Conservation (phyloP, 2,113 vertebrate genomes). For the Dendropsophus ebraccatus region DNA sequence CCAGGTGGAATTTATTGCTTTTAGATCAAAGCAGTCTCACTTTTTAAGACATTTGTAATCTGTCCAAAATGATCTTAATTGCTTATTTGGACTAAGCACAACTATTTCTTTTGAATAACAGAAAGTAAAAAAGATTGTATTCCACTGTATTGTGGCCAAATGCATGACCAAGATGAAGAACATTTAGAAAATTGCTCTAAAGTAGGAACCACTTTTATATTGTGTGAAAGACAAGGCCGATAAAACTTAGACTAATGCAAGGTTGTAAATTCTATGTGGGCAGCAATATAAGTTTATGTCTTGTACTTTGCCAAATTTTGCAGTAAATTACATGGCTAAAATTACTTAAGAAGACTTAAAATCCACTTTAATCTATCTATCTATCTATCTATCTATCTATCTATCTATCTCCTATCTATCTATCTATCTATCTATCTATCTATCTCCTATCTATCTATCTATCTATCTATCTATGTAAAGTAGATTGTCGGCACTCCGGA, state of each 20-base stretch:
- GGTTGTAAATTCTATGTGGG: not conserved
- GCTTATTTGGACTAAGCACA: conserved; percentile 50
- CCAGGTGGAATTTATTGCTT: conserved; percentile 45
- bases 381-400: not conserved
- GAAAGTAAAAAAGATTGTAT: conserved; percentile 23
- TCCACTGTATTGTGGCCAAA: conserved; percentile 31
- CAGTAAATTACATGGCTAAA: not conserved
- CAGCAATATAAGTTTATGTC: not conserved
- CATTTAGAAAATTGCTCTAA: conserved; percentile 8
- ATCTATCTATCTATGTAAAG: too few species aligned
- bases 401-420: too few species aligned
- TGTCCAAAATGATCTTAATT: conserved; percentile 48
- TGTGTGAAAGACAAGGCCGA: not conserved
- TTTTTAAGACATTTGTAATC: conserved; percentile 43
- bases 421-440: too few species aligned
- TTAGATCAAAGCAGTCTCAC: conserved; percentile 43
- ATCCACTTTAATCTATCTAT: too few species aligned
- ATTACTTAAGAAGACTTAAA: too few species aligned
- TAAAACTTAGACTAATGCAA: not conserved
- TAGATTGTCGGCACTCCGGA: too few species aligned
- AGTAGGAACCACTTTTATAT: not conserved
- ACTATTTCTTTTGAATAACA: conserved; percentile 34
- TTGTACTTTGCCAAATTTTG: not conserved
- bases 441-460: too few species aligned
- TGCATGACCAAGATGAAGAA: not conserved